Conservation (phyloP, 2,888 invertebrate genomes). For the Lasius platythorax region DNA sequence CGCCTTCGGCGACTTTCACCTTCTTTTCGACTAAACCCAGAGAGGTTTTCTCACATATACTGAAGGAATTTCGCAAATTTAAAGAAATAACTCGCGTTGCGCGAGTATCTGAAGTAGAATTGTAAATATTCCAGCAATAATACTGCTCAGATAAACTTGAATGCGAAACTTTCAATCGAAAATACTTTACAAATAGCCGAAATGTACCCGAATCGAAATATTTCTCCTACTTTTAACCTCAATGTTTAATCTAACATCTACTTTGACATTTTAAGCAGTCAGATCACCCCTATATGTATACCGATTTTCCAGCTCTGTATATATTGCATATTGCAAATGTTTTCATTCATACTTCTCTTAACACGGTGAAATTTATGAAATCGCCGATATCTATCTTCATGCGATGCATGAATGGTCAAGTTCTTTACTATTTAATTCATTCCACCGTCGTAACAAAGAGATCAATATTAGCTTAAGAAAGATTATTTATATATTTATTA, state of each 20-base stretch:
- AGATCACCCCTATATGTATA: background rate
- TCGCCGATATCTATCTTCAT: background rate
- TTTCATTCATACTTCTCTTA: background rate
- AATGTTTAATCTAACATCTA: background rate
- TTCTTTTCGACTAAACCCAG: slow-evolving; percentile 2
- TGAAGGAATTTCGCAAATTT: slow-evolving; percentile 11
- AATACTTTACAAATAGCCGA: background rate
- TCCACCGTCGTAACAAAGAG: slow-evolving; percentile 14
- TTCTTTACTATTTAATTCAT: slow-evolving; percentile 58
- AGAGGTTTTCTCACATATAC: background rate
- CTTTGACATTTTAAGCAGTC: background rate
- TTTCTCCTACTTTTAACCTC: background rate
- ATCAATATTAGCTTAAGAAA: background rate
- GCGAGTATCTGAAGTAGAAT: too few relatives aligned
- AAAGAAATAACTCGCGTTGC: background rate
- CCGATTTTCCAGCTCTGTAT: background rate
- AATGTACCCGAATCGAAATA: background rate
- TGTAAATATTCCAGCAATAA: slow-evolving; percentile 2
- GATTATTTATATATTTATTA: background rate
- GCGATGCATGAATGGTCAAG: background rate
- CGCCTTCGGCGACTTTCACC: slow-evolving; percentile 38
- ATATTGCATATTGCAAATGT: background rate
- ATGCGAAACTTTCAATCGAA: background rate
- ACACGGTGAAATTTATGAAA: slow-evolving; percentile 3
- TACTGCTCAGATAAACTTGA: background rate